Evolutionary conservation across 2,797 vertebrate species (phyloP).

Genomic region (Acanthurus lineatus): DNA sequence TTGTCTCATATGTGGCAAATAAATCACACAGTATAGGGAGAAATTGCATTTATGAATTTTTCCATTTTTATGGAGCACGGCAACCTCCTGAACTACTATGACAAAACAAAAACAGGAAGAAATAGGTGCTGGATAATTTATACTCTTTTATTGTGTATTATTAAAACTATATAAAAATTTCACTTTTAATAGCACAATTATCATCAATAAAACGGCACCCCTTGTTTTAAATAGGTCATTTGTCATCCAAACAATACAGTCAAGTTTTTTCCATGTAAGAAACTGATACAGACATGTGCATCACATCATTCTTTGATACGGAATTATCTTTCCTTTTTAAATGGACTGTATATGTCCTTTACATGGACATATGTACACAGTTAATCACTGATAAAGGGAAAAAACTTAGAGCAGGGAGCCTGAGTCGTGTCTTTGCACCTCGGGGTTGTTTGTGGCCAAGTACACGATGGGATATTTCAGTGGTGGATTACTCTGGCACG

Average conservation of each 20-base stretch:
- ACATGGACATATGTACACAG: not conserved
- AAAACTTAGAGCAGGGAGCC: not conserved
- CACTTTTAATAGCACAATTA: too few species aligned
- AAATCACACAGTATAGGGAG: too few species aligned
- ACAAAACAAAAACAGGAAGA: too few species aligned
- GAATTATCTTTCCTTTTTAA: not conserved
- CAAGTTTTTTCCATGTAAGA: not conserved
- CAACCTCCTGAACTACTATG: too few species aligned
- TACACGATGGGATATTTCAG: conserved; percentile 72
- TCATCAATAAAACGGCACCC: too few species aligned
- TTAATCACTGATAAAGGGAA: conserved; percentile 1
- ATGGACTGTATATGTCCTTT: not conserved
- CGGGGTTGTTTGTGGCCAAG: conserved; percentile 47
- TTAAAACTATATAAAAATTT: too few species aligned
- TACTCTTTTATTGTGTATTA: too few species aligned
- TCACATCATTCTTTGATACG: conserved; percentile 6
- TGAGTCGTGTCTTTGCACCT: conserved; percentile 36
- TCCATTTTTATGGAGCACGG: too few species aligned
- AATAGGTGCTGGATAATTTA: too few species aligned
- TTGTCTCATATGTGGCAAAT: too few species aligned
- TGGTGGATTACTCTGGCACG: conserved; percentile 74
- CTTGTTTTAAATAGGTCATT: not conserved
- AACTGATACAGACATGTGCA: not conserved
- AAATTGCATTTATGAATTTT: too few species aligned
- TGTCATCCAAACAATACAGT: not conserved